A percentile compares a stretch with the other conserved stretches of the same genome.
These are phyloP conservation scores for Rhea americana DNA, from an alignment of 2,113 vertebrate species.

Conservation along the genomic window DNA sequence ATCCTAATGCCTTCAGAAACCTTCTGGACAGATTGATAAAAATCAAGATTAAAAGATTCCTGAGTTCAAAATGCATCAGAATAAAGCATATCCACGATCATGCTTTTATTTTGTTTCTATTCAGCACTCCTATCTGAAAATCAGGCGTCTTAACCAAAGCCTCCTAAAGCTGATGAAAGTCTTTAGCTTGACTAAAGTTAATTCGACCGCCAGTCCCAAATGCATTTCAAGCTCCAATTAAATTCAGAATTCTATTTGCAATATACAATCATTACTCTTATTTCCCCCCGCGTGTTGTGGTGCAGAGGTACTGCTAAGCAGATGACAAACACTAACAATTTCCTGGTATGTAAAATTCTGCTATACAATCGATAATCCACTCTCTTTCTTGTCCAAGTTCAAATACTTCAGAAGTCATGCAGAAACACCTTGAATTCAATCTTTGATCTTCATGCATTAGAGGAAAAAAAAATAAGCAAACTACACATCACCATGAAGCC, in stretches of 20 bases:
- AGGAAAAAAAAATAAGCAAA: background rate
- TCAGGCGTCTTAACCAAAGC: background rate
- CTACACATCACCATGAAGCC: background rate
- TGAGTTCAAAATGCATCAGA: background rate
- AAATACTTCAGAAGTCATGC: background rate
- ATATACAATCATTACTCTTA: background rate
- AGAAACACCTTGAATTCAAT: background rate
- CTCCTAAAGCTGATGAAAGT: background rate
- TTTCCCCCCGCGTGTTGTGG: background rate
- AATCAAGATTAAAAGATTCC: background rate
- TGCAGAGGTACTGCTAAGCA: background rate
- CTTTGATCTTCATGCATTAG: background rate
- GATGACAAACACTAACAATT: conserved; percentile 4
- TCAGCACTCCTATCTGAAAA: background rate
- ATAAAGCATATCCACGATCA: background rate
- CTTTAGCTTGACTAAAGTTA: background rate
- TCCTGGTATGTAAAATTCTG: background rate
- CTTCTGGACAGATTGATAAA: background rate
- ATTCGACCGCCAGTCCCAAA: background rate
- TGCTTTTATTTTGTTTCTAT: background rate
- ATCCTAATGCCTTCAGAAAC: background rate
- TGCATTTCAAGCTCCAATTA: conserved; percentile 51
- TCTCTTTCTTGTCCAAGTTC: background rate
- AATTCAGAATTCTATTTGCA: conserved; percentile 46
- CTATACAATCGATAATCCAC: background rate